Conservation (phyloP, 2,797 vertebrate species). For the Myotis vivesi region DNA sequence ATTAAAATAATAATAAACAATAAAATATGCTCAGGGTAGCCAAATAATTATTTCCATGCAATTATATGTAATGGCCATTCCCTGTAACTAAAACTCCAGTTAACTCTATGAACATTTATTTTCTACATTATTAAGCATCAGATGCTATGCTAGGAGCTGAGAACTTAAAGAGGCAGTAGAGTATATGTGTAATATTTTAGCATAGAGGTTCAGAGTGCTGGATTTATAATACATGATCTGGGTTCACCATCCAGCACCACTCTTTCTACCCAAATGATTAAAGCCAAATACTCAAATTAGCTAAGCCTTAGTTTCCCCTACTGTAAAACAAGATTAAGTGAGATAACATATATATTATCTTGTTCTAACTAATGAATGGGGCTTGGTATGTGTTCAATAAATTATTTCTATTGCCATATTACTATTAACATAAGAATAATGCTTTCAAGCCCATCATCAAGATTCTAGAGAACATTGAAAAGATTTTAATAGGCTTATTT, state of each 20-base stretch:
- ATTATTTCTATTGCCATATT: neutral
- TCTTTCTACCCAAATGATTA: neutral
- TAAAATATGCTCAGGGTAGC: neutral
- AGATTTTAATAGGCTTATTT: conserved; percentile 22
- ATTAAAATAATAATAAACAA: neutral
- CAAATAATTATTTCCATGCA: neutral
- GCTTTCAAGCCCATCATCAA: neutral
- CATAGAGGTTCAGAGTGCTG: neutral
- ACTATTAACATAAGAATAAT: conserved; percentile 6
- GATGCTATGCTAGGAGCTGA: neutral
- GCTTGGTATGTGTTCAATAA: neutral
- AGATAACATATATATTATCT: neutral
- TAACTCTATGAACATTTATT: neutral
- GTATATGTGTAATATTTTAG: neutral
- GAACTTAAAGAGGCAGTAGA: neutral
- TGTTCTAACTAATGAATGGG: neutral
- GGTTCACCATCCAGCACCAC: neutral
- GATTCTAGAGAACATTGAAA: neutral
- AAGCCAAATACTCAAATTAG: neutral
- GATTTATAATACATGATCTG: neutral
- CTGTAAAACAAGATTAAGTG: neutral
- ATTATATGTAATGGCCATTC: neutral
- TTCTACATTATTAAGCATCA: neutral
- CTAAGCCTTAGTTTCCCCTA: neutral
- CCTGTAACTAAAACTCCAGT: neutral